Base-by-base conservation (phyloP, 2,888 invertebrate species). In the Zonitis immaculata region DNA sequence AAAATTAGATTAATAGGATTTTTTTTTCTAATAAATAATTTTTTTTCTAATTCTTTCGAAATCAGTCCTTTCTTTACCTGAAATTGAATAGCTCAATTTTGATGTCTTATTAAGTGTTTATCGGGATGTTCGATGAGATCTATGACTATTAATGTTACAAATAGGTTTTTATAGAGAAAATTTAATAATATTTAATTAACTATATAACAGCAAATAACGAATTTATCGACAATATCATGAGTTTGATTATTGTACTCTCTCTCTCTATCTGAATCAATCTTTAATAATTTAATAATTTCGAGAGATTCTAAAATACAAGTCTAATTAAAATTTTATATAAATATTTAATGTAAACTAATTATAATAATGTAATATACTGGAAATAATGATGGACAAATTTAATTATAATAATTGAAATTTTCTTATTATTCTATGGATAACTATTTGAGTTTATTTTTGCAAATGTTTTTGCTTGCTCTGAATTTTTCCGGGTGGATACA, bases 371-470 rank as follows among this genome's bases (percentile, higher is more conserved):
- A 4, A 39, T 35, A 14, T 35, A 14, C 16, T 18, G 18, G 39
- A 3, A 39, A 26, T 8, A 26, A 26, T 26, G 8, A 7, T 7
- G 6, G 26, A 39, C 5, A 18, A n/a, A 18, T 39, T 11, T 16
- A 11, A 39, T 16, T 16, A 35, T 18, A 11, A 16, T 11, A n/a
- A 20, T 11, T n/a, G n/a, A n/a, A n/a, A n/a, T n/a, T n/a, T n/a
- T n/a, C n/a, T n/a, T n/a, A n/a, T n/a, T n/a, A n/a, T n/a, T n/a
- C n/a, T n/a, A 61, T 67, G 68, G 72, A 76, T 75, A 74, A 74
- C 76, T 77, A 74, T 78, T 75, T 78, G 77, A 76, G 74, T 77
- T 75, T 74, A 73, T 73, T 76, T 76, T 71, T 70, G 72, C 74
- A 74, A 68, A 75, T 75, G 75, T 78, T 77, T 73, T 70, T 77